phyloP scores from a whole-genome alignment of 2,888 invertebrate genomes.

The Drosophila mercatorum region DNA sequence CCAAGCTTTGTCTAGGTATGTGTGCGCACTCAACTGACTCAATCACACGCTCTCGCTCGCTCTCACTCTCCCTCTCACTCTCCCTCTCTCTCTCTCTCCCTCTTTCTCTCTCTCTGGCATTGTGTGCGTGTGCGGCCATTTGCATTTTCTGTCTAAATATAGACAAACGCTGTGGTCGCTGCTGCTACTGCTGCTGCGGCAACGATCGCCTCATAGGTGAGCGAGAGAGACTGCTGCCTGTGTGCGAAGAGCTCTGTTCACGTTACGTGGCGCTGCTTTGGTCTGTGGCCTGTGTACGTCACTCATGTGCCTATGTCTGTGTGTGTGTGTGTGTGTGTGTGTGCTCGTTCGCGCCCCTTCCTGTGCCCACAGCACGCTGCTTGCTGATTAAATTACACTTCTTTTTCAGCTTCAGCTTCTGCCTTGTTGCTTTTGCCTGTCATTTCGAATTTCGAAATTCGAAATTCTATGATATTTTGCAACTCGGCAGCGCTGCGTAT shows the following conservation, averaged over 20 bases:
- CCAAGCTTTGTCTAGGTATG: slow-evolving; percentile 35
- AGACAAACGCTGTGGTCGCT: slow-evolving; percentile 52
- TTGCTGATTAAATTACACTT: slow-evolving; percentile 75
- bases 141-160: slow-evolving; percentile 79
- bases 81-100: not conserved
- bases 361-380: slow-evolving; percentile 33
- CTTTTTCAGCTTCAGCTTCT: slow-evolving; percentile 15
- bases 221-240: slow-evolving; percentile 17
- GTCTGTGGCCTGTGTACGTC: slow-evolving; percentile 60
- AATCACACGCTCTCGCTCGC: slow-evolving; percentile 13
- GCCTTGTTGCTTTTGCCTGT: slow-evolving; percentile 7
- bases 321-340: slow-evolving; percentile 10
- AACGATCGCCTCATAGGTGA: slow-evolving; percentile 46
- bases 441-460: slow-evolving; percentile 48
- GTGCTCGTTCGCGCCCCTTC: slow-evolving; percentile 13
- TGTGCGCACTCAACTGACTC: slow-evolving; percentile 30
- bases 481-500: slow-evolving; percentile 23
- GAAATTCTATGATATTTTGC: slow-evolving; percentile 38
- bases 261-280: slow-evolving; percentile 65
- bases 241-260: slow-evolving; percentile 32
- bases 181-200: slow-evolving; percentile 11
- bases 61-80: slow-evolving; percentile 11
- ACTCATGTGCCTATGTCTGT: slow-evolving; percentile 29
- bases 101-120: slow-evolving; percentile 10
- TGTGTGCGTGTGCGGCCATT: slow-evolving; percentile 63